These are phyloP conservation scores for Herpetotheres cachinnans DNA, from an alignment of 2,113 vertebrate genomes.

Conservation along the genomic window DNA sequence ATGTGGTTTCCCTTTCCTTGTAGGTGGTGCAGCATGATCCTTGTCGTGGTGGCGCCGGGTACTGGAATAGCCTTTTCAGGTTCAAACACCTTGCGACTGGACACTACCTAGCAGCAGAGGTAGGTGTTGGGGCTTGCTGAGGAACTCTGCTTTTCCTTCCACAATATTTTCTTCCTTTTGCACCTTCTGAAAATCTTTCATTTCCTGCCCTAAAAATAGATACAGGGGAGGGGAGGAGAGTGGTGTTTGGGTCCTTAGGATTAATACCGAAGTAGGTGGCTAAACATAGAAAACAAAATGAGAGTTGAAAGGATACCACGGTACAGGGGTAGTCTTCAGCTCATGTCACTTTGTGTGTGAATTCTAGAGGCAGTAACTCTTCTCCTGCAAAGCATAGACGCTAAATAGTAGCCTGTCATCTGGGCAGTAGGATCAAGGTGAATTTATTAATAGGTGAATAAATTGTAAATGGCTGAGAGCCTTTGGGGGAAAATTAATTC, in stretches of 20 bases:
- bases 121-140: slow-evolving; percentile 55
- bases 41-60: slow-evolving; percentile 92
- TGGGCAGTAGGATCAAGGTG: background rate
- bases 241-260: background rate
- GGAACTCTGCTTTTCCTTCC: background rate
- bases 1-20: background rate
- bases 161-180: background rate
- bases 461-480: background rate
- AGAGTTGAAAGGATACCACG: background rate
- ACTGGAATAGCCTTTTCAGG: slow-evolving; percentile 98
- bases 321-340: background rate
- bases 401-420: slow-evolving; percentile 2
- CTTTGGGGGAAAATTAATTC: background rate
- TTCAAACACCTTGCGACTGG: slow-evolving; percentile 98
- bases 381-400: background rate
- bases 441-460: slow-evolving; percentile 1
- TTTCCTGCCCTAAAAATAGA: background rate
- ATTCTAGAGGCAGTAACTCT: background rate
- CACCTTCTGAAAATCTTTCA: background rate
- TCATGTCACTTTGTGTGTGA: background rate
- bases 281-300: accelerated
- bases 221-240: background rate
- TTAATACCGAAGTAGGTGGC: background rate
- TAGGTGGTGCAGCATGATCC: slow-evolving; percentile 94
- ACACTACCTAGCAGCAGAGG: slow-evolving; percentile 94